These are phyloP conservation scores for Alviniconcha marisindica DNA, from an alignment of 1,140 invertebrate genomes.

Conservation along the genomic window DNA sequence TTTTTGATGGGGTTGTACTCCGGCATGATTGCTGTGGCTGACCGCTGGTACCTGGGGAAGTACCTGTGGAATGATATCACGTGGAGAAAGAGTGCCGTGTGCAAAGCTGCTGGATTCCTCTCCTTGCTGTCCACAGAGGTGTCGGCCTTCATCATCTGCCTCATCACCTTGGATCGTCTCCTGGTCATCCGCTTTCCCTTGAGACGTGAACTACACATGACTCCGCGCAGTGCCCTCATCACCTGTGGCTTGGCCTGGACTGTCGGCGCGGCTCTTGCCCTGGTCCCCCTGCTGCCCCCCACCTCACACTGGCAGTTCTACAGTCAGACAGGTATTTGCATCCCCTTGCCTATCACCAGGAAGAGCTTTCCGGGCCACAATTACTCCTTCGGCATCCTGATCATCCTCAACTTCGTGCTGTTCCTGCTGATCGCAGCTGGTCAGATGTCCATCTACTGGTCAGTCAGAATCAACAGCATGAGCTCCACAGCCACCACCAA, in stretches of 20 bases:
- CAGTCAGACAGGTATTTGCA: constrained; percentile 47
- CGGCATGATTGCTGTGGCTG: constrained; percentile 60
- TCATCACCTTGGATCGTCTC: constrained; percentile 59
- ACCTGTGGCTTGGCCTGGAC: constrained; percentile 31
- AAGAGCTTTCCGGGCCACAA: constrained; percentile 40
- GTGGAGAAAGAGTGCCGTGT: constrained; percentile 53
- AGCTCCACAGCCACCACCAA: neutral
- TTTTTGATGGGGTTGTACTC: too few relatives aligned
- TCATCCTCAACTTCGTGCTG: constrained; percentile 46
- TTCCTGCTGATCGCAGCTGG: constrained; percentile 50
- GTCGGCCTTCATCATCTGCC: constrained; percentile 49
- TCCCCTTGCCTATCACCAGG: constrained; percentile 49
- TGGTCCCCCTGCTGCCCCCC: constrained; percentile 38
- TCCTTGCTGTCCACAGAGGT: constrained; percentile 56
- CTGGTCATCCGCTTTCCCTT: constrained; percentile 58
- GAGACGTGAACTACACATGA: constrained; percentile 28
- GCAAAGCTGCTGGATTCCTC: constrained; percentile 60
- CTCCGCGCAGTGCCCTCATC: constrained; percentile 1
- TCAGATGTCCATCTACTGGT: constrained; percentile 47
- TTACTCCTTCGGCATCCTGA: constrained; percentile 48
- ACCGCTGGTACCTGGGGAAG: constrained; percentile 48
- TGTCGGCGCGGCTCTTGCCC: constrained; percentile 35
- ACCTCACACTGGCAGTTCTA: constrained; percentile 47
- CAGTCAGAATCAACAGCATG: neutral
- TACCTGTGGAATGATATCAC: constrained; percentile 51